Evolutionary conservation across 1,140 invertebrate species (phyloP), one percentile per base, ranked within the genome.

Genomic region (Drosophila mojavensis): DNA sequence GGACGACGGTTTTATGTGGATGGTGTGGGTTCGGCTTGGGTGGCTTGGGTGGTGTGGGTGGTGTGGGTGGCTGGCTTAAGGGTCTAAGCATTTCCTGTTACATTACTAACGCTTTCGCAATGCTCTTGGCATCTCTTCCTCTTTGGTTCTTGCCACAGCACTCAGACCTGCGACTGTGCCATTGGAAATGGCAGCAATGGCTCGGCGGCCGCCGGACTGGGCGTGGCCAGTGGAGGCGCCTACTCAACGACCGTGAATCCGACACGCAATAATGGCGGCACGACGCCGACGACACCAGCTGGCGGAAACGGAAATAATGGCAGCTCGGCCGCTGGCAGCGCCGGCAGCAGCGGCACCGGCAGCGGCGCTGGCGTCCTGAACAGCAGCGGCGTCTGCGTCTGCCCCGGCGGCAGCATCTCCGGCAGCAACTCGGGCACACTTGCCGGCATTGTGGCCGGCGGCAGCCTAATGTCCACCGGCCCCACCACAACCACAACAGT

Each of bases 121-220:
- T 45, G 24, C 61, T 48, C 33, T 67, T 58, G 48, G 39, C 51
- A 36, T 67, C 53, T 64, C 41, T 24, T 17, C 13, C 5, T 39
- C 4, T 47, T 15, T 3, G 17, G 7, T 33, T 5, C 5, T n/a
- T 26, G 0, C 41, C 20, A 30, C 68, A 92, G 91, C 47, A 80
- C 91, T 13, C 90, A 91, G 75, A 91, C 79, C 53, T 92, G 91
- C 78, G 91, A 94, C 93, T 92, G 93, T 93, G 24, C 94, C 93
- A 70, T 91, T 92, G 64, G 93, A 92, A 68, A 75, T 82, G 75
- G 94, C 93, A 62, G 95, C 94, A 48, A 93, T 92, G 60, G 93
- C 92, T 78, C 93, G 93, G 85, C 78, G 81, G 68, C 82, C 45
- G 48, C 45, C 7, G 76, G 76, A 17, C 9, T 77, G 65, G 69